Base-by-base conservation (phyloP, 2,888 invertebrate species). In the Sinotaia quadrata region DNA sequence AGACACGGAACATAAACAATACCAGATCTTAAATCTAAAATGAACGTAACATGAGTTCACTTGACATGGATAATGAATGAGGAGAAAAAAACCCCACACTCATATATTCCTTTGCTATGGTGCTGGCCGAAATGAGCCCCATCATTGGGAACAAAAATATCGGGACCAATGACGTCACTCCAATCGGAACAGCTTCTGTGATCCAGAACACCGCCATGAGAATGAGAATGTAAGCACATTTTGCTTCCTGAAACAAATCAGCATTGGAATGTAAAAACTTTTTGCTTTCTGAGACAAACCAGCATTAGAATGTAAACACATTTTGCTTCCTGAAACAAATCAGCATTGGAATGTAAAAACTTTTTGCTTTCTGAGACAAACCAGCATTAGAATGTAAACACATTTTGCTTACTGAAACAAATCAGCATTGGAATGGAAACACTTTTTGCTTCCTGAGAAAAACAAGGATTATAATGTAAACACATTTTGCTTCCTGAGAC, bases 151-250 rank as follows among this genome's bases (percentile, higher is more conserved):
- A 78, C 15, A 83, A 68, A 29, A 84, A 73, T 5, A 85, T 77
- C 12, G 87, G 87, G 24, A 87, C 67, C n/a, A 87, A 69, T 51
- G 85, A 76, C n/a, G 87, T 87, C 21, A 84, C 84, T 7, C 83
- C 76, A 4, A 86, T 80, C 0, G 87, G 87, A n/a, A 87, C 67
- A 7, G 81, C 77, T 65, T 86, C 85, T 21, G 84, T 78, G 54
- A 85, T 77, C 86, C 86, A 87, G 74, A 77, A 86, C 4, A 84
- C 62, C 2, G 84, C 85, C 85, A 87, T 85, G 29, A 86, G 62
- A 10, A 80, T 56, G 7, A 84, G 75, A 8, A 77, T 80, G 61
- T 83, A 84, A 2, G 79, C 84, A 75, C 83, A 83, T 77, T 69
- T 71, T 69, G 80, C 75, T 62, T 81, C 83, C 84, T 84, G 76